A percentile compares a stretch with the other conserved stretches of the same genome.
These are phyloP conservation scores for Tympanoctomys barrerae DNA, from an alignment of 2,797 vertebrate species.

Conservation along the genomic window DNA sequence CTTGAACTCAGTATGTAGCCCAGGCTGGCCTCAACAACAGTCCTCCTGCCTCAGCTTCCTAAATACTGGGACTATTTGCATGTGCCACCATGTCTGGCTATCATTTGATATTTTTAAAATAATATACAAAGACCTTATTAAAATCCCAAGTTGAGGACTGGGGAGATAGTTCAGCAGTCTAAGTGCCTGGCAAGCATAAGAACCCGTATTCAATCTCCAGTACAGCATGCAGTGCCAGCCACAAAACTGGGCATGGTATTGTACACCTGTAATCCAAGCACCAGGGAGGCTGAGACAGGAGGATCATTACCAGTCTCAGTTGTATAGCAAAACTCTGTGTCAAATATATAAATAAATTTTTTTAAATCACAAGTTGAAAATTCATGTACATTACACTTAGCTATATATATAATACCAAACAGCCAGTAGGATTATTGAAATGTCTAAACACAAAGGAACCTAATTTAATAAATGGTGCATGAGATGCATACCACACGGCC, in stretches of 20 bases:
- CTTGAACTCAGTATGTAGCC: background rate
- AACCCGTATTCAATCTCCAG: no score
- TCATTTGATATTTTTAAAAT: background rate
- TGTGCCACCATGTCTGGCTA: background rate
- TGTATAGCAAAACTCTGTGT: no score
- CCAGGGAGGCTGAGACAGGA: no score
- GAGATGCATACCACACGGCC: background rate
- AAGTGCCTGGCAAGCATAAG: no score
- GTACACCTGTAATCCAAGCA: no score
- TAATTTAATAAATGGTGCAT: background rate
- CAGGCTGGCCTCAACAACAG: background rate
- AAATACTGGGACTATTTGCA: background rate
- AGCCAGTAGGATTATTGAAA: background rate
- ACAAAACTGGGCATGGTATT: no score
- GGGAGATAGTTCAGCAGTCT: no score
- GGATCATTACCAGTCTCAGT: no score
- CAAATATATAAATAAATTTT: no score
- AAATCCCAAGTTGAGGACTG: background rate
- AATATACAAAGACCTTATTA: conserved; percentile 8
- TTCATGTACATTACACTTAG: background rate
- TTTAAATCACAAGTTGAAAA: no score
- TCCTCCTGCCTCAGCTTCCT: background rate
- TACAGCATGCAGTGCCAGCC: no score
- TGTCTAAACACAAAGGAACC: rapidly evolving
- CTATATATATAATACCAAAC: background rate